Evolutionary conservation across 2,797 vertebrate genomes (phyloP).

Genomic region (Phrynocephalus vlangalii): DNA sequence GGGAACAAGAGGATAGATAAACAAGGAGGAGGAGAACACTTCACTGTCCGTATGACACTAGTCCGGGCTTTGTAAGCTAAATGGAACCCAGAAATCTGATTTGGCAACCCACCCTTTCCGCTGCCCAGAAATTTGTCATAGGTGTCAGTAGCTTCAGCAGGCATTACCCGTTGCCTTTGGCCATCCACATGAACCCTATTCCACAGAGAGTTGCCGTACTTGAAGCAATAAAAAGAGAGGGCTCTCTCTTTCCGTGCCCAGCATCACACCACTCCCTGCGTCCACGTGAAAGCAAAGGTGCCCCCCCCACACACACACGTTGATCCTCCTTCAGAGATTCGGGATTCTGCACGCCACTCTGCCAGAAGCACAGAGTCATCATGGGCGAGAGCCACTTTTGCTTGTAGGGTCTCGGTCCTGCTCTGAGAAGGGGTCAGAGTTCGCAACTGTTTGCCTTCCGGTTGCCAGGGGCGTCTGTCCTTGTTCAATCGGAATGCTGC

Average conservation of each 20-base stretch:
- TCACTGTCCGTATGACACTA: too few species aligned
- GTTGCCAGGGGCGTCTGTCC: not conserved
- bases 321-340: not conserved
- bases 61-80: not conserved
- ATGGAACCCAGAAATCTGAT: not conserved
- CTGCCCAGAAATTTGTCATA: not conserved
- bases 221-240: not conserved
- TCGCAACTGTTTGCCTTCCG: not conserved
- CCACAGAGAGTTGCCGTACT: rapidly evolving
- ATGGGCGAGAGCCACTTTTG: not conserved
- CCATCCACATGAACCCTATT: rapidly evolving
- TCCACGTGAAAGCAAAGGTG: not conserved
- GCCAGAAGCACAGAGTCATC: not conserved
- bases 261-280: too few species aligned
- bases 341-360: rapidly evolving
- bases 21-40: not conserved
- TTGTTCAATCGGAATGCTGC: not conserved
- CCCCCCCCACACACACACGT: too few species aligned
- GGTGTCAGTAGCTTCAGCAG: not conserved
- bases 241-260: not conserved
- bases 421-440: not conserved
- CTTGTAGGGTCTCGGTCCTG: conserved; percentile 6
- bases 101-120: not conserved
- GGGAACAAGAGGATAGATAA: not conserved
- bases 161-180: not conserved